phyloP scores from a whole-genome alignment of 92 coral and sea anemone genomes.

The Palythoa caribaeorum region DNA sequence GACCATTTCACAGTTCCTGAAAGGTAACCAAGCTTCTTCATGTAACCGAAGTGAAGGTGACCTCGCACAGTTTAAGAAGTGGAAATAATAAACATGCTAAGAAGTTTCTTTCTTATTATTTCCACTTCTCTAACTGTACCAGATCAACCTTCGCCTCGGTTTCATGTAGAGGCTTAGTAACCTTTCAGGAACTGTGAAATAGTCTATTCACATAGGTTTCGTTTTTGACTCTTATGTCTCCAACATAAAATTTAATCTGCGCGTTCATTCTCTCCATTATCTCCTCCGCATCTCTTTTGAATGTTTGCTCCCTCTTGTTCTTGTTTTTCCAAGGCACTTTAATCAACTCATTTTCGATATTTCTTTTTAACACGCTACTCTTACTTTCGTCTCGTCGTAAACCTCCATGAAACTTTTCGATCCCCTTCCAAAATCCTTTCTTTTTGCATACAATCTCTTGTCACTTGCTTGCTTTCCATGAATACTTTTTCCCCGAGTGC shows the following conservation, averaged over 20 bases:
- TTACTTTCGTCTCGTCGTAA: not conserved
- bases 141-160: no score
- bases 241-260: conserved; percentile 1
- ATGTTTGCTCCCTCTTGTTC: not conserved
- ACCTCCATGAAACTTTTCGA: conserved; percentile 21
- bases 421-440: not conserved
- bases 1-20: no score
- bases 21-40: no score
- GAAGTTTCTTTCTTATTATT: no score
- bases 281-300: conserved; percentile 19
- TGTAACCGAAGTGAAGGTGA: no score
- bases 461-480: not conserved
- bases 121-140: no score
- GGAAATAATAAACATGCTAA: no score
- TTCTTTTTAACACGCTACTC: not conserved
- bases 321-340: not conserved
- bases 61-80: no score
- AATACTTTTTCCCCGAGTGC: no score
- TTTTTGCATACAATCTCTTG: not conserved
- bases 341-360: not conserved
- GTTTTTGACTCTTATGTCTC: conserved; percentile 9
- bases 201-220: conserved; percentile 4
- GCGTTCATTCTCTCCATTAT: not conserved
- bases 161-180: no score
- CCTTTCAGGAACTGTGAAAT: no score